These are phyloP conservation scores for Mylabris sibirica DNA, from an alignment of 2,888 invertebrate genomes.

Conservation along the genomic window DNA sequence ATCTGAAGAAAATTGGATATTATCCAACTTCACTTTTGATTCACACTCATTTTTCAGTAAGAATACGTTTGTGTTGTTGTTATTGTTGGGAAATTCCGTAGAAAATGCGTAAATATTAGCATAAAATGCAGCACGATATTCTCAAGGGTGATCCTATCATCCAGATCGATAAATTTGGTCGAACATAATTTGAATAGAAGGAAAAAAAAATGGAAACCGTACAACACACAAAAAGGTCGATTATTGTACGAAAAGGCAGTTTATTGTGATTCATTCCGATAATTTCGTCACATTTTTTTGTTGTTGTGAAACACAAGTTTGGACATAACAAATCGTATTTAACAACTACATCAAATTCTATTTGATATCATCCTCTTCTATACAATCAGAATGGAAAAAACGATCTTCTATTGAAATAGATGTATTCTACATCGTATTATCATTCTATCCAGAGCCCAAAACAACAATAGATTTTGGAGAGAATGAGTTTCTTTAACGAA, in stretches of 20 bases:
- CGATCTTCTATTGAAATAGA: neutral
- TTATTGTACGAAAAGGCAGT: neutral
- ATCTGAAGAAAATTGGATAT: too few species aligned
- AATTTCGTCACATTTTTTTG: neutral
- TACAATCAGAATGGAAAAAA: neutral
- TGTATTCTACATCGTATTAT: neutral
- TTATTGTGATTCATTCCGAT: neutral
- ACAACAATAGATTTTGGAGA: conserved; percentile 16
- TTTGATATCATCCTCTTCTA: neutral
- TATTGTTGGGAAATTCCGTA: neutral
- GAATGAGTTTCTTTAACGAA: neutral
- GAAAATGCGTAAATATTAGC: neutral
- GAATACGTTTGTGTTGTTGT: too few species aligned
- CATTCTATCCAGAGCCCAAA: conserved; percentile 18
- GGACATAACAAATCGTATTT: neutral
- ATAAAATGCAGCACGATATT: neutral
- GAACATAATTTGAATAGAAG: neutral
- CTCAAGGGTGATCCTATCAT: neutral
- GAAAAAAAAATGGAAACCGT: neutral
- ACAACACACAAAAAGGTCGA: neutral
- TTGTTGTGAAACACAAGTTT: neutral
- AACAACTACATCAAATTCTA: neutral
- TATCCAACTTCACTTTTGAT: neutral
- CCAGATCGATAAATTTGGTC: neutral
- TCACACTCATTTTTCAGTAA: neutral